These are phyloP conservation scores for Scarus forsteni DNA, from an alignment of 2,797 vertebrate genomes.

Conservation along the genomic window DNA sequence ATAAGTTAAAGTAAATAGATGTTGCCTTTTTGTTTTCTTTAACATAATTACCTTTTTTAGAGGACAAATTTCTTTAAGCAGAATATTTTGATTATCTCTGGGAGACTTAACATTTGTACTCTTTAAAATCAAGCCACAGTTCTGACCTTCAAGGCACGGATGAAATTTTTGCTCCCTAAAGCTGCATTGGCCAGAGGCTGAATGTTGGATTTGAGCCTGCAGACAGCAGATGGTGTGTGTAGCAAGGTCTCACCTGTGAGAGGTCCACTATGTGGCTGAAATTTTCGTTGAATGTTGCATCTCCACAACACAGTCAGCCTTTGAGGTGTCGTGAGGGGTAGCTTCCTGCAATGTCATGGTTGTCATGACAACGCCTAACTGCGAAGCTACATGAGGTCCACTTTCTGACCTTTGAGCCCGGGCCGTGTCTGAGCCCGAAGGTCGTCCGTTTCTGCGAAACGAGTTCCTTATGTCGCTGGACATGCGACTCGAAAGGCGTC, in stretches of 20 bases:
- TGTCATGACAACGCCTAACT: conserved; percentile 49
- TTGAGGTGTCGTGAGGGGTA: conserved; percentile 4
- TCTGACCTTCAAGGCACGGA: too few species aligned
- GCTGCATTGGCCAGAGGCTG: too few species aligned
- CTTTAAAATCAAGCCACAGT: too few species aligned
- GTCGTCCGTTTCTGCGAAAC: conserved; percentile 46
- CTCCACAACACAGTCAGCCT: conserved; percentile 18
- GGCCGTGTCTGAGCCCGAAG: not conserved
- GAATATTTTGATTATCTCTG: too few species aligned
- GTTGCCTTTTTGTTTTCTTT: too few species aligned
- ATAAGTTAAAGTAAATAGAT: too few species aligned
- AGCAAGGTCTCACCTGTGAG: conserved; percentile 31
- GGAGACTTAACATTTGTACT: too few species aligned
- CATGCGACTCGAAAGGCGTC: conserved; percentile 82
- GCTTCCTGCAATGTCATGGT: conserved; percentile 26
- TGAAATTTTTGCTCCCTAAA: too few species aligned
- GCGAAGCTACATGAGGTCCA: conserved; percentile 1
- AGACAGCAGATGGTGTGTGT: too few species aligned
- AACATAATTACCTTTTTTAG: too few species aligned
- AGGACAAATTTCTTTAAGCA: too few species aligned
- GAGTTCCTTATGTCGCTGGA: conserved; percentile 69
- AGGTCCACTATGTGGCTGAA: conserved; percentile 51
- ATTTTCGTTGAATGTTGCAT: conserved; percentile 58
- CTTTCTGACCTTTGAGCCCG: conserved; percentile 32
- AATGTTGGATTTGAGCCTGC: too few species aligned